Evolutionary conservation across 2,888 invertebrate species (phyloP), one percentile per base, ranked within the genome.

Genomic region (Sinopyrophorus schimmeli): DNA sequence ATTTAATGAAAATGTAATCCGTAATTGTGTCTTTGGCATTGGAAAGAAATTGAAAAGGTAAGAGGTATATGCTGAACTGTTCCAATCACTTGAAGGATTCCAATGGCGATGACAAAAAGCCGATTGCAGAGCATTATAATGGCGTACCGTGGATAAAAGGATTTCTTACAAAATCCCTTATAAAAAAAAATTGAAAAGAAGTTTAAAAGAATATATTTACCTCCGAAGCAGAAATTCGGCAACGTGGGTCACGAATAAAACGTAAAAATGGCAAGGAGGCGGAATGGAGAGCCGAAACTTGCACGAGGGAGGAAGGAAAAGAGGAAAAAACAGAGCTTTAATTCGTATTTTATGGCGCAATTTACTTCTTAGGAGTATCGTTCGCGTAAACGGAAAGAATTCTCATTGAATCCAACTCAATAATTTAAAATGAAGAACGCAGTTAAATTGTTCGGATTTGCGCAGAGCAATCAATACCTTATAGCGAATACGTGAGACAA

Each of bases 401-500:
- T 34, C 31, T 31, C 32, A 42, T 42, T 34, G 32, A 34, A 32
- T 34, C 26, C 17, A 10, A 26, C 26, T 18, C 30, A 42, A 46
- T 38, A 46, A 47, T 41, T 47, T 47, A 41, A 41, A 47, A 47
- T 40, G 37, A 41, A 41, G 40, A 40, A 47, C 41, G 47, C 35
- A 46, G 37, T 47, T 47, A 47, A 47, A 47, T 40, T 41, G 28
- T 32, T 30, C 40, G 47, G 47, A 47, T 47, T 47, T 47, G 47
- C 47, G 47, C 47, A 47, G 41, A 41, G 40, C 47, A 47, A 47
- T 54, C 50, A 47, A 54, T 50, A 47, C 42, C 47, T 46, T 41
- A 50, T 50, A 38, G 46, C 46, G 39, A 35, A 18, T 46, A 50
- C 50, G 54, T 54, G 47, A 50, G 54, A 54, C 54, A 54, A 54